Percentiles rank a stretch among this genome's conserved stretches.
Conservation (phyloP, 2,113 vertebrate species). For the Megaceryle torquata region DNA sequence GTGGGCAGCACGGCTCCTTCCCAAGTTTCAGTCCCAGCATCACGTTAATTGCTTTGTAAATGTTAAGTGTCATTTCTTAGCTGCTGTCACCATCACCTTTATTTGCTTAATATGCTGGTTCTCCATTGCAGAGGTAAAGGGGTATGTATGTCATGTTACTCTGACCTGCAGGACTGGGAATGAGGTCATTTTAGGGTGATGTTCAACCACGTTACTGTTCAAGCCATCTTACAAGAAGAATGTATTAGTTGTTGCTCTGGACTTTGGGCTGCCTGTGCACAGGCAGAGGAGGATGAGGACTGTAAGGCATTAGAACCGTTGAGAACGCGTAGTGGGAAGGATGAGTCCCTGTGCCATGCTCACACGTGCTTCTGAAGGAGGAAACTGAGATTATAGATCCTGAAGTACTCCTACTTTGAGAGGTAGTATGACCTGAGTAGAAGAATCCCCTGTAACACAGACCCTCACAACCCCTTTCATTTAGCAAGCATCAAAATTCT, state of each 20-base stretch:
- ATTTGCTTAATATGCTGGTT: slow-evolving; percentile 13
- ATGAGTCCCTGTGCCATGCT: not conserved
- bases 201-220: not conserved
- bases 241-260: not conserved
- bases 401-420: not conserved
- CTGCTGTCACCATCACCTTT: slow-evolving; percentile 25
- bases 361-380: not conserved
- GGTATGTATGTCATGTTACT: not conserved
- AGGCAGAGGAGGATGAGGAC: not conserved
- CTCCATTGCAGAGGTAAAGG: slow-evolving; percentile 9
- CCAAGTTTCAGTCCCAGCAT: not conserved
- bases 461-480: not conserved
- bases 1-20: slow-evolving; percentile 6
- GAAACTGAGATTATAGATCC: not conserved
- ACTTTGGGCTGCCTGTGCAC: not conserved
- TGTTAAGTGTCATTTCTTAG: slow-evolving; percentile 3
- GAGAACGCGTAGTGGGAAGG: not conserved
- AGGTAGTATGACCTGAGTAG: not conserved
- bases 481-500: not conserved
- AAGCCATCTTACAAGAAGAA: not conserved
- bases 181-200: not conserved
- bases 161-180: not conserved
- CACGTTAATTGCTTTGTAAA: slow-evolving; percentile 49
- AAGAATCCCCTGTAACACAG: not conserved
- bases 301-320: not conserved